A percentile compares a stretch with the other conserved stretches of the same genome.
These are phyloP conservation scores for Psilanteris sp. DNA, from an alignment of 1,140 invertebrate species.

Conservation along the genomic window DNA sequence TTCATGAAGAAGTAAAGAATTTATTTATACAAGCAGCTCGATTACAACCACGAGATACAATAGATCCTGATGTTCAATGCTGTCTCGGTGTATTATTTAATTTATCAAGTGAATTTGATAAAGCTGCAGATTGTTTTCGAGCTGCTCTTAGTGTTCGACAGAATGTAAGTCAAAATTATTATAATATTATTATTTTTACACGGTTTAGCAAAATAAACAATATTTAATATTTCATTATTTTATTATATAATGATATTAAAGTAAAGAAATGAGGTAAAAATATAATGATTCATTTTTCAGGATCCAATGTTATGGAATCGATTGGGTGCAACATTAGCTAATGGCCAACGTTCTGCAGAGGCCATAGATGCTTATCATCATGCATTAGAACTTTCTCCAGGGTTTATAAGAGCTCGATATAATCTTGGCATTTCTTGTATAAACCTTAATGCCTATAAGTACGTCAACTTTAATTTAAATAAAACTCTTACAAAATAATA, in stretches of 20 bases:
- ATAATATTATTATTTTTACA: too few relatives aligned
- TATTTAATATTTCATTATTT: too few relatives aligned
- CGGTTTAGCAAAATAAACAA: too few relatives aligned
- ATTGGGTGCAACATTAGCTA: constrained; percentile 97
- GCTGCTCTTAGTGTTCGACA: constrained; percentile 91
- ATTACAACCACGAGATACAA: constrained; percentile 84
- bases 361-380: constrained; percentile 97
- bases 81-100: constrained; percentile 97
- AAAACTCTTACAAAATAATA: too few relatives aligned
- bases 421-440: constrained; percentile 99
- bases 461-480: constrained; percentile 66
- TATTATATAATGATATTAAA: too few relatives aligned
- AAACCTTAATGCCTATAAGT: constrained; percentile 96
- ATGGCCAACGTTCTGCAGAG: constrained; percentile 95
- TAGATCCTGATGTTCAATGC: constrained; percentile 97
- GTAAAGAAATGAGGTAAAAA: too few relatives aligned
- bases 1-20: constrained; percentile 87
- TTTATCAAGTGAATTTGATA: constrained; percentile 95
- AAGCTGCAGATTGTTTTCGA: constrained; percentile 97
- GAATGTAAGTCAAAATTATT: constrained; percentile 80
- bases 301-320: constrained; percentile 98
- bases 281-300: too few relatives aligned
- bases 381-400: constrained; percentile 94
- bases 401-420: constrained; percentile 97
- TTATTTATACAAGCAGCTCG: constrained; percentile 92